A percentile compares a stretch with the other conserved stretches of the same genome.
Conservation (phyloP, 30 jellyfish, hydroid and myxozoan species). For the Aurelia aurita complex sp. Pacific region DNA sequence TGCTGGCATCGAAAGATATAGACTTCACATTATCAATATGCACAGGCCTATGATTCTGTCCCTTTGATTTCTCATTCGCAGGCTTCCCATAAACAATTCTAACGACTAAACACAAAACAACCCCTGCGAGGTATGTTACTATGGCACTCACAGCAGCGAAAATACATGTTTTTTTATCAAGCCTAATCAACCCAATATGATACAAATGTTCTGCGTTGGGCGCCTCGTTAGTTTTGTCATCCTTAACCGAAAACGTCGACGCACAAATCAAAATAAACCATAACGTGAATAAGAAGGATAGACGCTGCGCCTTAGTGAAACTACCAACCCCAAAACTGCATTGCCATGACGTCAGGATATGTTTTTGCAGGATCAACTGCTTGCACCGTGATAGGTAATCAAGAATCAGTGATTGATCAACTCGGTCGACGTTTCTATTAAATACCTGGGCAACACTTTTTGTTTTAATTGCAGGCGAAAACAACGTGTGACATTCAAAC, state of each 20-base stretch:
- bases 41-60: not conserved
- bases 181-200: constrained; percentile 43
- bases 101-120: constrained; percentile 7
- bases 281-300: constrained; percentile 33
- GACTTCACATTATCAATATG: constrained; percentile 11
- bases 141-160: constrained; percentile 11
- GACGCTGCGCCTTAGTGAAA: constrained; percentile 51
- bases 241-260: not conserved
- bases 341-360: constrained; percentile 54
- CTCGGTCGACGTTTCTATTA: constrained; percentile 15
- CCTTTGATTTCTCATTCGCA: not conserved
- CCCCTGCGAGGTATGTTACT: constrained; percentile 19
- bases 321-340: constrained; percentile 44
- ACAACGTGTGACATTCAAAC: constrained; percentile 66
- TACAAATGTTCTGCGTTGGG: not conserved
- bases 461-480: constrained; percentile 36
- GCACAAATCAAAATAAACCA: constrained; percentile 36
- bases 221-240: not conserved
- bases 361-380: constrained; percentile 60
- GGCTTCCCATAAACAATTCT: constrained; percentile 16
- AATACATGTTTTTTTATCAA: constrained; percentile 1
- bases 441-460: constrained; percentile 55
- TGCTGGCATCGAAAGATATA: not conserved
- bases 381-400: constrained; percentile 53
- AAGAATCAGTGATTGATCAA: constrained; percentile 3